Evolutionary conservation across 2,888 invertebrate species (phyloP).

Genomic region (Agriopis aurantiaria): DNA sequence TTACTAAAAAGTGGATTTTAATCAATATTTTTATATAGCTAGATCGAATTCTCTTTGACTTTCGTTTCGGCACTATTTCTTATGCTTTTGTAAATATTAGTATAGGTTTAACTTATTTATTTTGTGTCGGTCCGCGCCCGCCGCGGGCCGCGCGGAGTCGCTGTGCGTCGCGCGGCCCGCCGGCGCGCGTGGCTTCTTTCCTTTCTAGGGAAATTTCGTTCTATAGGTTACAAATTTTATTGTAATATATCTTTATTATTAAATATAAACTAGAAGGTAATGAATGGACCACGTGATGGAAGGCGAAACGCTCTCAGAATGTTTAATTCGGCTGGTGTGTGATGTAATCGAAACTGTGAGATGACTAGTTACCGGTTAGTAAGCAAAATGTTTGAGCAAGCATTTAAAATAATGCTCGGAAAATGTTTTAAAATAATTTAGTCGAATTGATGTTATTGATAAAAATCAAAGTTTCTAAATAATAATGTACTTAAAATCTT

Average conservation of each 20-base stretch:
- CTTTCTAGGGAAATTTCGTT: constrained; percentile 83
- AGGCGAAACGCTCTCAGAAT: constrained; percentile 81
- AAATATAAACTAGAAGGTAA: constrained; percentile 73
- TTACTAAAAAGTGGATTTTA: constrained; percentile 70
- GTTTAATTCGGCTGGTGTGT: constrained; percentile 77
- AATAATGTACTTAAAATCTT: constrained; percentile 84
- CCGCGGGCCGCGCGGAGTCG: constrained; percentile 48
- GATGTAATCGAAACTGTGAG: constrained; percentile 66
- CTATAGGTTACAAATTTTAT: constrained; percentile 85
- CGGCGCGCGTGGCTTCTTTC: constrained; percentile 58
- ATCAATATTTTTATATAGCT: constrained; percentile 80
- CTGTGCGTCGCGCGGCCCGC: constrained; percentile 26
- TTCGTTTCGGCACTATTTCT: constrained; percentile 77
- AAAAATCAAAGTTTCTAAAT: constrained; percentile 84
- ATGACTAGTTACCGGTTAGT: constrained; percentile 78
- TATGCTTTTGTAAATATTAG: constrained; percentile 84
- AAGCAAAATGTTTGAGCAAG: constrained; percentile 82
- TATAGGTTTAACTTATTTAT: constrained; percentile 83
- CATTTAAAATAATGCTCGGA: constrained; percentile 84
- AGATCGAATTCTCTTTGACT: constrained; percentile 77
- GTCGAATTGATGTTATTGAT: constrained; percentile 85
- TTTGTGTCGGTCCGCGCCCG: constrained; percentile 59
- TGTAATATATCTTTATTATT: constrained; percentile 79
- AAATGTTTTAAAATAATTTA: constrained; percentile 73
- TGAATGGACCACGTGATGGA: constrained; percentile 82